Base-by-base conservation (phyloP, 2,113 vertebrate species). In the Malurus elegans region DNA sequence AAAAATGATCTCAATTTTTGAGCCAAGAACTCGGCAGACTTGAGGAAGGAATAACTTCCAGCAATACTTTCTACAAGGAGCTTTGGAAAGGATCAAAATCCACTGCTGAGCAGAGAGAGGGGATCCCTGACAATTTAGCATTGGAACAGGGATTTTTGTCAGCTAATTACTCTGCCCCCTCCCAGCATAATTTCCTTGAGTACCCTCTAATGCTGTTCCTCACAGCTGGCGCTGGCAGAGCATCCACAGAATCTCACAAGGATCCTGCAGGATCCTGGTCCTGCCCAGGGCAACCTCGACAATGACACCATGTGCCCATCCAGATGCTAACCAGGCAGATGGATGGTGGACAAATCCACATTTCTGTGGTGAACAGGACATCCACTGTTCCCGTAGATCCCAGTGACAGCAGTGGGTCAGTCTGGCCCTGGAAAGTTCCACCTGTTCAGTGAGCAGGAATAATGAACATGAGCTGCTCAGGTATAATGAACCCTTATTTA, bases 11-110 rank as follows among this genome's bases (percentile, higher is more conserved):
- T 74, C 25, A 2, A 2, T 66, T 93, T 93, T 53, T 78, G 60
- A 95, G 95, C 91, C 91, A 95, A 95, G 86, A 91, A 71, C 75
- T 80, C 86, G n/a, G 62, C 29, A 86, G 88, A 91, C 56, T 93
- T 29, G 47, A 92, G 72, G 72, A 90, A 93, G 69, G 86, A 90
- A 86, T 78, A 88, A 92, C 72, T 97, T 94, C 64, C 32, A 93
- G 75, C 32, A 83, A 66, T 42, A 62, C 34, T 92, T 96, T 88
- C 89, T 73, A 72, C 42, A 40, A 81, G 65, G 65, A 67, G 65
- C 57, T 93, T 93, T 69, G 40, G 36, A 64, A 89, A 74, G 48
- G 80, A 91, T 92, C 76, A 93, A 75, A 78, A 90, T 58, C 54
- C 58, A 94, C 25, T 15, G 42, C 56, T 74, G 60, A 47, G 67